Percentiles rank a stretch among this genome's conserved stretches.
These are phyloP conservation scores for Danaus melanippus DNA, from an alignment of 1,140 invertebrate species.

Conservation along the genomic window DNA sequence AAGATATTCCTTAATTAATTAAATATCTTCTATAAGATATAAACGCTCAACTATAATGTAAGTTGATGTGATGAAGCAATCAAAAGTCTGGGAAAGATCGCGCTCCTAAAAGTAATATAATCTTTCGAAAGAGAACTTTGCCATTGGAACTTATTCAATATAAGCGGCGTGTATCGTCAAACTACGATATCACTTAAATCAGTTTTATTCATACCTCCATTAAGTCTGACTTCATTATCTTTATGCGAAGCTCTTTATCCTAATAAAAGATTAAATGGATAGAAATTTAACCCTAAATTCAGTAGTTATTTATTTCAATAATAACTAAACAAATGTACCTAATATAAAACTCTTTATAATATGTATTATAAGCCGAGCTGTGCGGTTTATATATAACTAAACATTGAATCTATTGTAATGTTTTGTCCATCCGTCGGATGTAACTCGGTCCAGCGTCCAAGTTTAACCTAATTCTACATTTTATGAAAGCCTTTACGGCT, in stretches of 20 bases:
- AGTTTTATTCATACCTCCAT: conserved; percentile 17
- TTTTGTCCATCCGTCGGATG: conserved; percentile 18
- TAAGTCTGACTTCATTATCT: too few species aligned
- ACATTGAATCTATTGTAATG: conserved; percentile 18
- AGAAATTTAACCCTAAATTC: too few species aligned
- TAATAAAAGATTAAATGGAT: too few species aligned
- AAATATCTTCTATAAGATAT: not conserved
- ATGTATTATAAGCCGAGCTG: too few species aligned
- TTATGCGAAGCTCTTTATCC: too few species aligned
- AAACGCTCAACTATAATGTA: conserved; percentile 19
- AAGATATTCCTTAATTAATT: too few species aligned
- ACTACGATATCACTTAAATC: conserved; percentile 38
- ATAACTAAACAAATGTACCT: too few species aligned
- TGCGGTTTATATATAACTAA: too few species aligned
- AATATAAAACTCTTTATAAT: too few species aligned
- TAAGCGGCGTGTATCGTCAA: conserved; percentile 31
- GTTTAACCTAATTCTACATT: conserved; percentile 23
- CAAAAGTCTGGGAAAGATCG: conserved; percentile 51
- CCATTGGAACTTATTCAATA: conserved; percentile 65
- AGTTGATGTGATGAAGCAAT: conserved; percentile 41
- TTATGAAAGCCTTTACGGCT: conserved; percentile 17
- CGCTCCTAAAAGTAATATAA: conserved; percentile 54
- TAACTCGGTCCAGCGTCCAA: conserved; percentile 13
- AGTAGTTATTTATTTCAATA: too few species aligned
- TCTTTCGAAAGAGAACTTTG: conserved; percentile 55